Evolutionary conservation across 2,797 vertebrate genomes (phyloP).

Genomic region (Pygocentrus nattereri): DNA sequence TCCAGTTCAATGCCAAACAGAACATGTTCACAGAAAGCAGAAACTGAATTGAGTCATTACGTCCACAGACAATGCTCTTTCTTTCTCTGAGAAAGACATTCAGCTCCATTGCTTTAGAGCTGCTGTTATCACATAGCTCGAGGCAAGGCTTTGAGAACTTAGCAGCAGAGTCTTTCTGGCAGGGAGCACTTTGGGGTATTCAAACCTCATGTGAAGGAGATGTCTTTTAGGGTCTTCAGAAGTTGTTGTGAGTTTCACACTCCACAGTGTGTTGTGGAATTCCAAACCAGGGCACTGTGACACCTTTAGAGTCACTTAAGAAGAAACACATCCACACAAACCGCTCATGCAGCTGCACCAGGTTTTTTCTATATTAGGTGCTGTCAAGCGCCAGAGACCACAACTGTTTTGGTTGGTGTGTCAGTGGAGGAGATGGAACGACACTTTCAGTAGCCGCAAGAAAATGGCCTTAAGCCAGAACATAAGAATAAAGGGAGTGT

Average conservation of each 20-base stretch:
- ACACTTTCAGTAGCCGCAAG: constrained; percentile 22
- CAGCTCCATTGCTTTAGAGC: not conserved
- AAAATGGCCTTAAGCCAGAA: constrained; percentile 44
- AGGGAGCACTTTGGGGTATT: constrained; percentile 6
- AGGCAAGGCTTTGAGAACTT: constrained; percentile 17
- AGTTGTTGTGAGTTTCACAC: not conserved
- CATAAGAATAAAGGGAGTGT: constrained; percentile 24
- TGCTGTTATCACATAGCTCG: not conserved
- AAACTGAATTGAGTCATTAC: constrained; percentile 12
- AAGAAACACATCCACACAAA: constrained; percentile 10
- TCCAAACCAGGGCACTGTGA: constrained; percentile 23
- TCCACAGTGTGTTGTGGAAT: not conserved
- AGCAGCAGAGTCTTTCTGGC: constrained; percentile 12
- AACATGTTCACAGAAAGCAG: not conserved
- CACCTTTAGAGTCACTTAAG: constrained; percentile 25
- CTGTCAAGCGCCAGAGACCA: not conserved
- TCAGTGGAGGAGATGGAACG: constrained; percentile 32
- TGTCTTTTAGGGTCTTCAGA: constrained; percentile 15
- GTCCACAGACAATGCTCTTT: not conserved
- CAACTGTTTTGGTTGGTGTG: not conserved
- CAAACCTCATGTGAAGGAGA: constrained; percentile 1
- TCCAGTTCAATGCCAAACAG: not conserved
- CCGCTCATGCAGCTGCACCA: not conserved
- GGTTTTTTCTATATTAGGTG: constrained; percentile 18
- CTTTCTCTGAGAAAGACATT: constrained; percentile 2